Evolutionary conservation across 2,113 vertebrate species (phyloP).

Genomic region (Lates calcarifer): DNA sequence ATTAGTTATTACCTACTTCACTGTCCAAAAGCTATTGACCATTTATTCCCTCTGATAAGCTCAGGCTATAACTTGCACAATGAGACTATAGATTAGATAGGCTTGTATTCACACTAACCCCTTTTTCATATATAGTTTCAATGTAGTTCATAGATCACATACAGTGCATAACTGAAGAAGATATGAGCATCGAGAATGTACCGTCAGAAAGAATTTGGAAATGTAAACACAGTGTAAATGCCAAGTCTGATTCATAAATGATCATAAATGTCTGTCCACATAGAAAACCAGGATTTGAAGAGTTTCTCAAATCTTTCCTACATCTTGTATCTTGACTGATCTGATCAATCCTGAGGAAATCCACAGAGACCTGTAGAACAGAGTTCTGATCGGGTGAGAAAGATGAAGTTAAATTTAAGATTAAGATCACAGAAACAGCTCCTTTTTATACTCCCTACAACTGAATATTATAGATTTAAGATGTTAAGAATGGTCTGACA

Average conservation of each 20-base stretch:
- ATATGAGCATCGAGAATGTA: too few species aligned
- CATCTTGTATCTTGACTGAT: not conserved
- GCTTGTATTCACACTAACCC: not conserved
- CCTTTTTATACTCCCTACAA: not conserved
- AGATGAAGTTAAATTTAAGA: not conserved
- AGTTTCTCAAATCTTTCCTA: not conserved
- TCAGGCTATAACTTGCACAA: not conserved
- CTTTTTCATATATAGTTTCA: not conserved
- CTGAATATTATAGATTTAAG: not conserved
- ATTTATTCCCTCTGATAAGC: not conserved
- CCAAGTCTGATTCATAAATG: not conserved
- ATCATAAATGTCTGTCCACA: not conserved
- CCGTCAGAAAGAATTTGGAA: not conserved
- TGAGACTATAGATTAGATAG: too few species aligned
- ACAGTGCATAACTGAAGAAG: not conserved
- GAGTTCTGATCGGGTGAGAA: not conserved
- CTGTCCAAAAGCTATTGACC: not conserved
- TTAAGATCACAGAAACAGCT: not conserved
- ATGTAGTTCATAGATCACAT: not conserved
- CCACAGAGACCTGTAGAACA: not conserved
- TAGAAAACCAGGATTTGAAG: not conserved
- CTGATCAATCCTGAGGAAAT: not conserved
- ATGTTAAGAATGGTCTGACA: not conserved
- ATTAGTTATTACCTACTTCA: not conserved
- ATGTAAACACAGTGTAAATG: not conserved